Evolutionary conservation across 2,113 vertebrate genomes (phyloP).

Genomic region (Brachyhypopomus gauderio): DNA sequence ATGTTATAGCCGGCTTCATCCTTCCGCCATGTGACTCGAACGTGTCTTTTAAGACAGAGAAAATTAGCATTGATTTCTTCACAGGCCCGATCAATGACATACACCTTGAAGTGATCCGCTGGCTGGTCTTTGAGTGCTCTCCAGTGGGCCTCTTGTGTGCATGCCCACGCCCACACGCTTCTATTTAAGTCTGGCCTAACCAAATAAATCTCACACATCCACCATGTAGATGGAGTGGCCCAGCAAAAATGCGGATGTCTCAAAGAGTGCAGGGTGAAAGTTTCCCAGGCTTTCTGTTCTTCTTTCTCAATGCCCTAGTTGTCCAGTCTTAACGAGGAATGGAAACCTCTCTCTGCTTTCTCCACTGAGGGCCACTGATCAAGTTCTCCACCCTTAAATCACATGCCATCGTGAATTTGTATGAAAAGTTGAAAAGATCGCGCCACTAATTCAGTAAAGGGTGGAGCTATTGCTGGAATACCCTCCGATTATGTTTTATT

Average conservation of each 20-base stretch:
- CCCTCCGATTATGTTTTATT: conserved; percentile 7
- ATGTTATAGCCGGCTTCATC: neutral
- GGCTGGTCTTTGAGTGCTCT: conserved; percentile 14
- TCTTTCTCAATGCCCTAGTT: conserved; percentile 45
- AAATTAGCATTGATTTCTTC: conserved; percentile 56
- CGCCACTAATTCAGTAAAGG: conserved; percentile 37
- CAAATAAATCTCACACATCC: conserved; percentile 33
- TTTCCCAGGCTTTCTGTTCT: conserved; percentile 53
- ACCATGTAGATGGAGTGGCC: conserved; percentile 20
- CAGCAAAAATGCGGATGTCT: neutral
- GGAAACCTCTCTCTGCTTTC: conserved; percentile 19
- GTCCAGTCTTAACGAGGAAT: conserved; percentile 24
- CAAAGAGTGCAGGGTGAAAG: conserved; percentile 1
- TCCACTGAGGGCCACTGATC: neutral
- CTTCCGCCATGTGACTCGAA: conserved; percentile 12
- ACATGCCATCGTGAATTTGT: conserved; percentile 45
- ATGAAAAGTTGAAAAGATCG: conserved; percentile 33
- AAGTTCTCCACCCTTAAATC: conserved; percentile 26
- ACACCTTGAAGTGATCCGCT: conserved; percentile 33
- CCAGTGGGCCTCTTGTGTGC: conserved; percentile 8
- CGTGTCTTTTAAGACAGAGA: conserved; percentile 40
- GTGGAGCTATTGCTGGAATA: conserved; percentile 27
- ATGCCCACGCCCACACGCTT: conserved; percentile 23
- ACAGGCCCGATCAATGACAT: conserved; percentile 43
- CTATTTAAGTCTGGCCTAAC: conserved; percentile 44